A percentile compares a stretch with the other conserved stretches of the same genome.
These are phyloP conservation scores for Plectus sambesii DNA, from an alignment of 1,140 invertebrate species.

Conservation along the genomic window DNA sequence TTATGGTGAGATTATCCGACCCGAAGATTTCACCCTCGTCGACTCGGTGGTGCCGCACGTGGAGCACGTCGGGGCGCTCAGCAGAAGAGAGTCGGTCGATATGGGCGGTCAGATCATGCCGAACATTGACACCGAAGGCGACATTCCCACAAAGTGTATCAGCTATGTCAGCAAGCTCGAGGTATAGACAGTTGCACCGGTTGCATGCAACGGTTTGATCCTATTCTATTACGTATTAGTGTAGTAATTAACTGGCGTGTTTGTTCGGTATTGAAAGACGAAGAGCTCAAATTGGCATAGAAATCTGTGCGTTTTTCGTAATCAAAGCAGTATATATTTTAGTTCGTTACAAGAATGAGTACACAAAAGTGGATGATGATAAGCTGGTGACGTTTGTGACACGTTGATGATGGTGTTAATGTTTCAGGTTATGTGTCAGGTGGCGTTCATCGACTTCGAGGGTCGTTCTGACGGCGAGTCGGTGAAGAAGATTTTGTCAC, in stretches of 20 bases:
- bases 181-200: no score
- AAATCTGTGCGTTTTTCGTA: no score
- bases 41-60: neutral
- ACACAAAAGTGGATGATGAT: conserved; percentile 28
- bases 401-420: conserved; percentile 23
- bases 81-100: neutral
- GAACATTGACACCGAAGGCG: neutral
- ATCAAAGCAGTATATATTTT: no score
- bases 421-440: conserved; percentile 46
- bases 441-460: conserved; percentile 95
- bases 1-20: conserved; percentile 42
- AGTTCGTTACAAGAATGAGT: no score
- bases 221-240: no score
- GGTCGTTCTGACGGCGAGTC: conserved; percentile 94
- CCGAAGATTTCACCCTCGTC: conserved; percentile 21
- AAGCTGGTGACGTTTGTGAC: conserved; percentile 18
- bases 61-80: neutral
- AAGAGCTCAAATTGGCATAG: no score
- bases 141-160: neutral
- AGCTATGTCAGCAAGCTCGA: neutral
- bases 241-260: no score
- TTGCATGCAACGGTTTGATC: no score
- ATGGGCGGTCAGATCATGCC: neutral
- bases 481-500: conserved; percentile 56
- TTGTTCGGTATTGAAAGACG: no score